Evolutionary conservation across 2,113 vertebrate species (phyloP).

Genomic region (Suricata suricatta): DNA sequence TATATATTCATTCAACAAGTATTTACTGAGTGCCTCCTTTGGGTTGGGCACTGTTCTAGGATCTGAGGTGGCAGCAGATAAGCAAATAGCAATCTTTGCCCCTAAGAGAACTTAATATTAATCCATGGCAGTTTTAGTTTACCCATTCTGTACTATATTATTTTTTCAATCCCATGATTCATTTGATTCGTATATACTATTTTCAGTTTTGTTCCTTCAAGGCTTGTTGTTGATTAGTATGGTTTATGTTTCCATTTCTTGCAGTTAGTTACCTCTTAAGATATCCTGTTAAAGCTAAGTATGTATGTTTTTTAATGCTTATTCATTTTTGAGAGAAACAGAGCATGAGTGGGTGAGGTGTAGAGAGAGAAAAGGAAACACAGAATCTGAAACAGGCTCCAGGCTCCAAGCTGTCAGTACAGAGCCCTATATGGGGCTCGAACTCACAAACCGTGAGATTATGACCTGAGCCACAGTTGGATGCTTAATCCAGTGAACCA

Average conservation of each 20-base stretch:
- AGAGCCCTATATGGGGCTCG: no score
- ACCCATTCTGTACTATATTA: neutral
- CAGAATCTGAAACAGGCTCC: no score
- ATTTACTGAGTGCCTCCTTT: neutral
- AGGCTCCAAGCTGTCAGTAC: no score
- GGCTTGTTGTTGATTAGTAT: neutral
- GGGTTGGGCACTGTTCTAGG: neutral
- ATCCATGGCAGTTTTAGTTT: neutral
- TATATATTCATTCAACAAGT: slow-evolving; percentile 16
- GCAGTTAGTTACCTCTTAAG: neutral
- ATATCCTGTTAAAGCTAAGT: neutral
- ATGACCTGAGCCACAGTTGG: no score
- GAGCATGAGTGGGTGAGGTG: no score
- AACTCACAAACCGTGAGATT: no score
- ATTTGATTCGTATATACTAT: neutral
- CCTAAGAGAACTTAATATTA: neutral
- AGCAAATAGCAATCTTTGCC: neutral
- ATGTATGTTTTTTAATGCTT: neutral
- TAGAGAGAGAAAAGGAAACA: no score
- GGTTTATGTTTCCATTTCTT: neutral
- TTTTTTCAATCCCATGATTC: neutral
- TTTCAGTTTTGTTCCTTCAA: slow-evolving; percentile 7
- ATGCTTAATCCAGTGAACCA: no score
- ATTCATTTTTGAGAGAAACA: no score
- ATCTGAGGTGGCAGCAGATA: neutral